Conservation (phyloP, 2,888 invertebrate genomes). For the Sarcophaga caerulescens region DNA sequence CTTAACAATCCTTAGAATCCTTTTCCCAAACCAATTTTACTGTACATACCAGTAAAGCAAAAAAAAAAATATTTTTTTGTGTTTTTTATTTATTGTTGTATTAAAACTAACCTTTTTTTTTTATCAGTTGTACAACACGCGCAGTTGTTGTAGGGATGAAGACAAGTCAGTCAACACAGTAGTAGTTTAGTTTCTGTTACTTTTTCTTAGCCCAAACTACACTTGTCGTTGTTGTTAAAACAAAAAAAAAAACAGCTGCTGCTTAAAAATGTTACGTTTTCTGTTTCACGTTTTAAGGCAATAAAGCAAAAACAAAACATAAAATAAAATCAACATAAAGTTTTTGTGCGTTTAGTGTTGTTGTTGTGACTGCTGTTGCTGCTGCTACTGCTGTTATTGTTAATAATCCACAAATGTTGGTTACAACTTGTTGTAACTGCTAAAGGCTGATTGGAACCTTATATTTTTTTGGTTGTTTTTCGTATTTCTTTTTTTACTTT, state of each 20-base stretch:
- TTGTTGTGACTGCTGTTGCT: neutral
- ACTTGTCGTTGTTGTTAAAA: conserved; percentile 53
- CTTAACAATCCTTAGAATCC: too few species aligned
- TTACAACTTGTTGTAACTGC: conserved; percentile 49
- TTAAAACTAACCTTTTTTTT: conserved; percentile 58
- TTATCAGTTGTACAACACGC: neutral
- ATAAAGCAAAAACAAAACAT: conserved; percentile 5
- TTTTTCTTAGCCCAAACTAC: conserved; percentile 36
- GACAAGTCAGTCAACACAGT: too few species aligned
- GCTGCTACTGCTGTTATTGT: conserved; percentile 5
- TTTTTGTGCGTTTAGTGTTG: conserved; percentile 26
- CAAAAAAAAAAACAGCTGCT: conserved; percentile 59
- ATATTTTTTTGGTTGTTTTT: neutral
- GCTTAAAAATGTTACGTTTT: conserved; percentile 9
- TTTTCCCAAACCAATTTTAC: too few species aligned
- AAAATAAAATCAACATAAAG: neutral
- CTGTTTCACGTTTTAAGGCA: neutral
- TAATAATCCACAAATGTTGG: conserved; percentile 47
- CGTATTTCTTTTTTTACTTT: neutral
- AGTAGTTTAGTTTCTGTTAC: neutral
- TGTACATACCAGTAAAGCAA: too few species aligned
- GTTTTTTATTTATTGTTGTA: too few species aligned
- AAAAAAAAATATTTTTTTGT: too few species aligned
- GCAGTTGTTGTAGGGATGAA: neutral
- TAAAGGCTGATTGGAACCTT: neutral